A percentile compares a stretch with the other conserved stretches of the same genome.
phyloP scores from a whole-genome alignment of 1,140 invertebrate genomes.

The Melanaphis sacchari region DNA sequence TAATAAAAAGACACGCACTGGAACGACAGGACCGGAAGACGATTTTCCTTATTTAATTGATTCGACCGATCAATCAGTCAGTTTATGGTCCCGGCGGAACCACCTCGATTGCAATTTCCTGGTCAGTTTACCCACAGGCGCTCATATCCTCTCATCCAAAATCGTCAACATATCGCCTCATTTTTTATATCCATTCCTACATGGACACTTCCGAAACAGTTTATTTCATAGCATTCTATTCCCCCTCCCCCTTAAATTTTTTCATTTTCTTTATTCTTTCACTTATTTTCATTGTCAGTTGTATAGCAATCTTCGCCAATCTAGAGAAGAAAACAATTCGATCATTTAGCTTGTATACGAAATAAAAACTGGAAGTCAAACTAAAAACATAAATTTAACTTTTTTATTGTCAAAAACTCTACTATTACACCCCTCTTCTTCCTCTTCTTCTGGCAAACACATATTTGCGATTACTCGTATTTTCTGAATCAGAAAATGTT shows the following conservation, averaged over 20 bases:
- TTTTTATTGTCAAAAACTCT: background rate
- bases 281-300: background rate
- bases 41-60: constrained; percentile 54
- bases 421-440: background rate
- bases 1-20: constrained; percentile 33
- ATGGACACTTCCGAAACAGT: constrained; percentile 39
- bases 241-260: background rate
- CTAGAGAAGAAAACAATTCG: background rate
- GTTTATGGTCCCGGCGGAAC: constrained; percentile 41
- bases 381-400: background rate
- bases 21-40: background rate
- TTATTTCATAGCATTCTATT: background rate
- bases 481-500: background rate
- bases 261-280: background rate
- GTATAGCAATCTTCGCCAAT: background rate
- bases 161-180: constrained; percentile 17
- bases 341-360: background rate
- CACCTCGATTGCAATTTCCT: constrained; percentile 53
- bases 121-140: background rate
- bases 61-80: constrained; percentile 51
- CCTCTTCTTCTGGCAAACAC: no score
- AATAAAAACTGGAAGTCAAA: background rate
- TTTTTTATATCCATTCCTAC: constrained; percentile 13
- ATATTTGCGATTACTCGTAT: background rate
- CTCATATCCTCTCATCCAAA: background rate